A percentile compares a stretch with the other conserved stretches of the same genome.
phyloP scores from a whole-genome alignment of 2,797 vertebrate species.

The Silurus aristotelis region DNA sequence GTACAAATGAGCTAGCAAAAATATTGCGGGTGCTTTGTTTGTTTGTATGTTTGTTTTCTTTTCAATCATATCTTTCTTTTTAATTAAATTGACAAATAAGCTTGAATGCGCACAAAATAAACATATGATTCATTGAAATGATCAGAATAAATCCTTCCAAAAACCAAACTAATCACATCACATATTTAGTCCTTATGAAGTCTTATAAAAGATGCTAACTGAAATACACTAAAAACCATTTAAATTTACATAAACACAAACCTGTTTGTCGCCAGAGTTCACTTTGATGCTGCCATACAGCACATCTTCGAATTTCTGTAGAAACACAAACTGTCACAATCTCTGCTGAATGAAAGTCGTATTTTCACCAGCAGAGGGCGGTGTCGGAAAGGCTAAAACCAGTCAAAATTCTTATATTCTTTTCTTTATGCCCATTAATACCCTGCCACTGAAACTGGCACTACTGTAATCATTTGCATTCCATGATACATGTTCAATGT shows the following conservation, averaged over 20 bases:
- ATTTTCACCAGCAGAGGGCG: neutral
- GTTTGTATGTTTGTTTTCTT: neutral
- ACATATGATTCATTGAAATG: neutral
- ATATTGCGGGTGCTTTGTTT: neutral
- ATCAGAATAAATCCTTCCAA: neutral
- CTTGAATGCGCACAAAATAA: neutral
- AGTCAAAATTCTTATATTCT: neutral
- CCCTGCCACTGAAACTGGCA: neutral
- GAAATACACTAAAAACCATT: neutral
- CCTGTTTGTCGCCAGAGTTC: neutral
- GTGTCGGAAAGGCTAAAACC: neutral
- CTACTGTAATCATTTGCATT: neutral
- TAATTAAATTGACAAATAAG: neutral
- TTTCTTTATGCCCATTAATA: neutral
- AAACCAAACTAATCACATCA: neutral
- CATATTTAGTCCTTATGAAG: neutral
- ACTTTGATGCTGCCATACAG: neutral
- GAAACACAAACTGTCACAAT: neutral
- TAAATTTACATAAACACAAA: neutral
- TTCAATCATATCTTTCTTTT: neutral
- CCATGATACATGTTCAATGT: neutral
- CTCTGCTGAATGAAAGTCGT: neutral
- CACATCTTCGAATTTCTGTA: neutral
- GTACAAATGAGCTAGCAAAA: neutral
- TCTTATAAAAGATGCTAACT: neutral